phyloP scores from a whole-genome alignment of 2,888 invertebrate species.

The Kuschelorhynchus macadamiae region DNA sequence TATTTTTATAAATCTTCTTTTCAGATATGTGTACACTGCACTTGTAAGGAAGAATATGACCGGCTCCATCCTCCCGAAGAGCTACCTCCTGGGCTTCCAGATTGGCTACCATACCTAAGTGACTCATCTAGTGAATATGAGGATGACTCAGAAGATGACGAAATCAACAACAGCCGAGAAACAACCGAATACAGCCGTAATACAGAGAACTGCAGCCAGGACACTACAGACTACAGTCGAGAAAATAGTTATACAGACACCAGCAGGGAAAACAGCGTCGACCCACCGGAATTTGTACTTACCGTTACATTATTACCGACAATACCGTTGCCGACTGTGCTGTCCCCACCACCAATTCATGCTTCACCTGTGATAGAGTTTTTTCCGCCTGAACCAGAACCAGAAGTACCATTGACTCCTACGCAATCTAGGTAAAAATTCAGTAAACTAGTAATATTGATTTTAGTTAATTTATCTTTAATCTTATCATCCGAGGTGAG shows the following conservation, averaged over 20 bases:
- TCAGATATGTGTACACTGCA: slow-evolving; percentile 86
- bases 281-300: slow-evolving; percentile 73
- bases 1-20: too few relatives aligned
- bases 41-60: slow-evolving; percentile 82
- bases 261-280: slow-evolving; percentile 44
- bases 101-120: slow-evolving; percentile 66
- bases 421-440: slow-evolving; percentile 59
- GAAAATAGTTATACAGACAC: slow-evolving; percentile 43
- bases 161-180: slow-evolving; percentile 32
- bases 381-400: slow-evolving; percentile 69
- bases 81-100: slow-evolving; percentile 63
- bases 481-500: too few relatives aligned
- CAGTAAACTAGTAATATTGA: too few relatives aligned
- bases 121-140: too few relatives aligned
- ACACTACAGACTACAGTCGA: slow-evolving; percentile 43
- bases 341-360: slow-evolving; percentile 60
- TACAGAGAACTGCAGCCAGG: slow-evolving; percentile 36
- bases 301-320: slow-evolving; percentile 75
- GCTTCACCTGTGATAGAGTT: slow-evolving; percentile 74
- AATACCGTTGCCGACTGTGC: slow-evolving; percentile 66
- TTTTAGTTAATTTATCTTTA: not conserved
- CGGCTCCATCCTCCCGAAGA: slow-evolving; percentile 70
- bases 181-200: slow-evolving; percentile 33
- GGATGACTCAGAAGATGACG: too few relatives aligned
- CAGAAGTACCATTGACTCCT: slow-evolving; percentile 59